Conservation (phyloP, 2,797 vertebrate species). For the Capromys pilorides region DNA sequence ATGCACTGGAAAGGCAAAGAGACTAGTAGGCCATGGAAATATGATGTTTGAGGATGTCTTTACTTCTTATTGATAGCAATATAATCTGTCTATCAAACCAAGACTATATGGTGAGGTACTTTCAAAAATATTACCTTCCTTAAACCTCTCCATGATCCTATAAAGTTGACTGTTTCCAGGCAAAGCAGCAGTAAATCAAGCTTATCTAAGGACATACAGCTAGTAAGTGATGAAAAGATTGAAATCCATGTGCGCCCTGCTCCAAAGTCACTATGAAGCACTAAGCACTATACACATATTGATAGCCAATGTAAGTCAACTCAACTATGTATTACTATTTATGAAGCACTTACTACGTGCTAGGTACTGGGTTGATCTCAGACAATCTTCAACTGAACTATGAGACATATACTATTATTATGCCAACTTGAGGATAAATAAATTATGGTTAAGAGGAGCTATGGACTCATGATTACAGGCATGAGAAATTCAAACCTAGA, state of each 20-base stretch:
- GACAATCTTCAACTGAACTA: not conserved
- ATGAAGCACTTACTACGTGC: not conserved
- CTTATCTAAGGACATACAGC: not conserved
- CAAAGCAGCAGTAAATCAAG: not conserved
- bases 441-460: not conserved
- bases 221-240: not conserved
- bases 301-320: not conserved
- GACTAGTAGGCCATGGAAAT: not conserved
- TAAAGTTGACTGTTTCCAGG: conserved; percentile 26
- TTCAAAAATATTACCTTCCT: not conserved
- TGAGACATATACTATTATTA: not conserved
- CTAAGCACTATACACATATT: conserved; percentile 15
- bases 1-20: not conserved
- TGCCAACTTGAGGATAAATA: not conserved
- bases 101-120: not conserved
- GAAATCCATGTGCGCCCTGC: not conserved
- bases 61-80: not conserved
- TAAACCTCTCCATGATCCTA: not conserved
- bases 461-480: not conserved
- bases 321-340: not conserved
- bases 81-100: not conserved
- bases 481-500: conserved; percentile 51
- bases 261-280: not conserved
- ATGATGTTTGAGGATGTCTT: conserved; percentile 12
- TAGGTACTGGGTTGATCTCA: not conserved